A percentile compares a stretch with the other conserved stretches of the same genome.
phyloP scores from a whole-genome alignment of 2,113 vertebrate species.

The Ranitomeya variabilis region DNA sequence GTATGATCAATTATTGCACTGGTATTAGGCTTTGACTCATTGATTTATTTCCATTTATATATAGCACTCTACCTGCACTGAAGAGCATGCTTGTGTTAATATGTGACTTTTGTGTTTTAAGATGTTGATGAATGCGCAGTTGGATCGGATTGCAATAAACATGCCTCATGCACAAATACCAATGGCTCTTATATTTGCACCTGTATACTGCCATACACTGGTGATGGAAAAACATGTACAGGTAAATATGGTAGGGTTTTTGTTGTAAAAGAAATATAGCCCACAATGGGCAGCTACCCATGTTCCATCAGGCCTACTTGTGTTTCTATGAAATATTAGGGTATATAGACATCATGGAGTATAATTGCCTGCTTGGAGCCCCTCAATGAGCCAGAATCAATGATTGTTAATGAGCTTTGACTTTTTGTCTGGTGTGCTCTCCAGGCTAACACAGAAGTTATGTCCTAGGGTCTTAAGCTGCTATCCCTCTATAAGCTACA shows the following conservation, averaged over 20 bases:
- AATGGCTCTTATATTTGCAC: slow-evolving; percentile 90
- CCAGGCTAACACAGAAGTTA: no score
- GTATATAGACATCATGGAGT: background rate
- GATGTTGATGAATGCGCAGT: slow-evolving; percentile 95
- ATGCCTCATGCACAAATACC: slow-evolving; percentile 89
- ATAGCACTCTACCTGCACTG: background rate
- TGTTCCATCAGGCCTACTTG: background rate
- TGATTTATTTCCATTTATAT: background rate
- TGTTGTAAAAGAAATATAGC: background rate
- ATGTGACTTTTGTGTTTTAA: slow-evolving; percentile 62
- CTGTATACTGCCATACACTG: slow-evolving; percentile 84
- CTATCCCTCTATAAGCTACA: no score
- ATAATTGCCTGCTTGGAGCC: no score
- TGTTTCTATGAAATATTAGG: background rate
- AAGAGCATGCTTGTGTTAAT: background rate
- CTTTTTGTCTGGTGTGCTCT: background rate
- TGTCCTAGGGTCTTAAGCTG: no score
- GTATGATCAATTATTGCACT: background rate
- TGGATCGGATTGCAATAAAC: slow-evolving; percentile 86
- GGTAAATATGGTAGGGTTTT: slow-evolving; percentile 71
- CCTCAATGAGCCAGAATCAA: background rate
- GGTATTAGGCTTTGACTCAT: background rate
- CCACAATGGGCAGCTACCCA: background rate
- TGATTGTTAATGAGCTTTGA: background rate
- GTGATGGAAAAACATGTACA: slow-evolving; percentile 91